Evolutionary conservation across 2,113 vertebrate genomes (phyloP), one percentile per base, ranked within the genome.

Genomic region (Pyrgilauda ruficollis): DNA sequence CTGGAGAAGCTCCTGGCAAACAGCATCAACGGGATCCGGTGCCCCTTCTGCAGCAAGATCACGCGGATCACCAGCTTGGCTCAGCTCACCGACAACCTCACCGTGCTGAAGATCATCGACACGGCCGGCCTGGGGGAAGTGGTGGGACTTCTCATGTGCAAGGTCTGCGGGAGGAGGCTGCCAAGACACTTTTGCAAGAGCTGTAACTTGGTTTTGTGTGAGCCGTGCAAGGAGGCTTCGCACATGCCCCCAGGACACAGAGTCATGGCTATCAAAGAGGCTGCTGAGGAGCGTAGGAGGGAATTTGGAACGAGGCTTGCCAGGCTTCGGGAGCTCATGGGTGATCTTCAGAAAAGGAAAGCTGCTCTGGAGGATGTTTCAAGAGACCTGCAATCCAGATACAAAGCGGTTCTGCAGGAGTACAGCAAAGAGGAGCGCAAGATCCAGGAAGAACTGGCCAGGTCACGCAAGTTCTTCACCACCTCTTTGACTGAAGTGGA

Each of bases 41-140:
- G 99, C 91, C 99, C 99, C 33, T 99, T 99, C 62, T 99, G 99
- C 96, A 99, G 99, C 97, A 99, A 98, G 95, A 98, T 99, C 62
- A 99, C 99, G 0, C 98, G 99, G 26, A 99, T 99, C 97, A 99
- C 98, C 75, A 99, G 97, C 93, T 97, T 99, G 95, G 97, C 98
- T 15, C 99, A 99, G 96, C 97, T 99, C 96, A 98, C 99, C 0
- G 99, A 99, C 97, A 99, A 99, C 93, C 98, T 99, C 26, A 99
- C 99, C 0, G 99, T 99, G 90, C 97, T 99, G 77, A 99, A 99
- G 98, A 99, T 99, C 97, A 98, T 99, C 12, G 99, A 99, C 97
- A 99, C 99, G 1, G 95, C 98, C 0, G 98, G 98, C 37, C 98
- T 99, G 39, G 98, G 97, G 7, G 98, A 99, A 8, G 97, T 98